Evolutionary conservation across 2,888 invertebrate genomes (phyloP).

Genomic region (Dryadula phaetusa): DNA sequence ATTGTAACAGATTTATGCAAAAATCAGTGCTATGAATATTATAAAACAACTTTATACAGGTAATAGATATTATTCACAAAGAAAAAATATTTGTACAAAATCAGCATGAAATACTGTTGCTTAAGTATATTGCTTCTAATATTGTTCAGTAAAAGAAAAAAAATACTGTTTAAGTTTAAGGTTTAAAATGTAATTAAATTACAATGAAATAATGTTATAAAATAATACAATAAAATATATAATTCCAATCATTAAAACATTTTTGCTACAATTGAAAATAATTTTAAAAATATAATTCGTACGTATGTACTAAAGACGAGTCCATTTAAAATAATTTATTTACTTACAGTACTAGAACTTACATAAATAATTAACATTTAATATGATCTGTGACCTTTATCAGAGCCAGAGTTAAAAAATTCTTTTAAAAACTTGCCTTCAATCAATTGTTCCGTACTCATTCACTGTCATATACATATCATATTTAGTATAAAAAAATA

Average conservation of each 20-base stretch:
- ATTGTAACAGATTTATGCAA: conserved; percentile 25
- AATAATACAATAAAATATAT: conserved; percentile 7
- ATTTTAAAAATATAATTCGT: conserved; percentile 17
- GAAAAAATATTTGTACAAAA: conserved; percentile 7
- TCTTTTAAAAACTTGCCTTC: conserved; percentile 23
- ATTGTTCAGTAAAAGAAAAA: background rate
- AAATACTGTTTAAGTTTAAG: conserved; percentile 6
- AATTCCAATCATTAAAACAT: background rate
- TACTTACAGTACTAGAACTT: conserved; percentile 9
- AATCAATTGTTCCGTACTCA: conserved; percentile 1
- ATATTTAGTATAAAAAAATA: conserved; percentile 30
- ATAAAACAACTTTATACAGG: conserved; percentile 4
- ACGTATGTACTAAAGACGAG: conserved; percentile 9
- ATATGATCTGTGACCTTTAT: conserved; percentile 25
- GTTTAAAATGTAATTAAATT: conserved; percentile 2
- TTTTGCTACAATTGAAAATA: conserved; percentile 6
- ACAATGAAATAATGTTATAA: conserved; percentile 10
- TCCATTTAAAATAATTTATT: conserved; percentile 21
- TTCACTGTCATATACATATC: conserved; percentile 15
- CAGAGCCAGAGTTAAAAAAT: conserved; percentile 33
- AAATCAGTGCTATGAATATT: background rate
- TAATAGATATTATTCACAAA: background rate
- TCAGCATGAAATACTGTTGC: background rate
- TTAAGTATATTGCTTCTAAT: conserved; percentile 3
- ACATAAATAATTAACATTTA: conserved; percentile 16